phyloP scores from a whole-genome alignment of 2,797 vertebrate species.

The Cheirogaleus major region DNA sequence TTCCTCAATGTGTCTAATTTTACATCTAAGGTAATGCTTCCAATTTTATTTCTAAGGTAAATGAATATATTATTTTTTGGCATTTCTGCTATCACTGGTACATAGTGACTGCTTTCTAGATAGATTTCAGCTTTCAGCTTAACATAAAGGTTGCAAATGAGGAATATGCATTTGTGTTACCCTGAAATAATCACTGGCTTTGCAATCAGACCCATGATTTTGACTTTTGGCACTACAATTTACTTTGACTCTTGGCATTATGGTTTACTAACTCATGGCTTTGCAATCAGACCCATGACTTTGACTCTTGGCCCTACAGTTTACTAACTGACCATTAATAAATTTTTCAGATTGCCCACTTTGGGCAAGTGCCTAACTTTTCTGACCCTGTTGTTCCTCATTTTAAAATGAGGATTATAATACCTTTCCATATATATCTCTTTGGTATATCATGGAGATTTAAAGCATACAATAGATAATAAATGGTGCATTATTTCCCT shows the following conservation, averaged over 20 bases:
- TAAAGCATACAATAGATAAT: not conserved
- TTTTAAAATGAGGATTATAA: not conserved
- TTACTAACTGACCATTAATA: not conserved
- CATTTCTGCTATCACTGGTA: not conserved
- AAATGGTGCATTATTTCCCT: not conserved
- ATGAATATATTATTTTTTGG: not conserved
- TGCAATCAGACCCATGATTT: not conserved
- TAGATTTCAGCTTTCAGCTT: not conserved
- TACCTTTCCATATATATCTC: not conserved
- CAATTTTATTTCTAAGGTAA: conserved; percentile 46
- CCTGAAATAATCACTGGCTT: not conserved
- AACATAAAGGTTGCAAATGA: not conserved
- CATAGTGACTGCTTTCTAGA: not conserved
- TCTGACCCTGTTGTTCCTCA: not conserved
- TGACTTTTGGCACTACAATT: not conserved
- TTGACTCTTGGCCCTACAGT: not conserved
- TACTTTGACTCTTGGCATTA: not conserved
- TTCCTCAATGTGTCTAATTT: conserved; percentile 50
- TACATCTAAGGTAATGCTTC: not conserved
- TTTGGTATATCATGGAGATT: not conserved
- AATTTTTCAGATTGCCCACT: not conserved
- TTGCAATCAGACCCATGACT: not conserved
- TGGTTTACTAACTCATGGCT: not conserved
- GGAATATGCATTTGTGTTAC: not conserved
- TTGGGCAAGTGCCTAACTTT: not conserved